phyloP scores from a whole-genome alignment of 2,888 invertebrate species.

The Dusona sp. region DNA sequence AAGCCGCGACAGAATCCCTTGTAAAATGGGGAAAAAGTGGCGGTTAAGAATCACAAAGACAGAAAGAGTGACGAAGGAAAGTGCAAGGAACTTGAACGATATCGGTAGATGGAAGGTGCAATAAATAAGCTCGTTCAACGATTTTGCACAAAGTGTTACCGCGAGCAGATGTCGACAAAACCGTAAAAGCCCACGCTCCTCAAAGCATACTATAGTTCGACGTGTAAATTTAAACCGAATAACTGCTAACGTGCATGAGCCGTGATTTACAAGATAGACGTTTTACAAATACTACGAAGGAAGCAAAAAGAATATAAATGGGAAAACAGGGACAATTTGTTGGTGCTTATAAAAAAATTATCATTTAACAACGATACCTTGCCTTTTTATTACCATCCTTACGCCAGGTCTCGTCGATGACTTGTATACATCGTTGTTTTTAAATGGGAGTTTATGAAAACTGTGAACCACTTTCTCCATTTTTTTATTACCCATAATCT shows the following conservation, averaged over 20 bases:
- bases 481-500: background rate
- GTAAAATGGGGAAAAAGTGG: slow-evolving; percentile 20
- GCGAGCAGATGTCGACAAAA: slow-evolving; percentile 58
- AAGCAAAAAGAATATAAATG: background rate
- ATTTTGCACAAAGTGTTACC: slow-evolving; percentile 67
- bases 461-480: background rate
- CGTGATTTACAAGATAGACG: slow-evolving; percentile 38
- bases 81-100: slow-evolving; percentile 34
- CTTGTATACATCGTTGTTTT: background rate
- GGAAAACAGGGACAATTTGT: background rate
- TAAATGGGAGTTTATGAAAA: background rate
- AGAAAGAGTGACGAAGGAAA: slow-evolving; percentile 1
- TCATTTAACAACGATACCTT: background rate
- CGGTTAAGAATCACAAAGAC: slow-evolving; percentile 10
- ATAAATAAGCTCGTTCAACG: slow-evolving; percentile 67
- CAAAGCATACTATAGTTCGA: background rate
- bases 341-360: background rate
- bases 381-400: background rate
- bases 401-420: background rate
- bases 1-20: slow-evolving; percentile 17
- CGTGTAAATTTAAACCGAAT: slow-evolving; percentile 38
- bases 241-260: slow-evolving; percentile 22
- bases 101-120: slow-evolving; percentile 33
- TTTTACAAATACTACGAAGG: slow-evolving; percentile 2
- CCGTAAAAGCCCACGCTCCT: slow-evolving; percentile 42